A percentile compares a stretch with the other conserved stretches of the same genome.
Evolutionary conservation across 2,797 vertebrate species (phyloP).

Genomic region (Coccyzus lansbergi): DNA sequence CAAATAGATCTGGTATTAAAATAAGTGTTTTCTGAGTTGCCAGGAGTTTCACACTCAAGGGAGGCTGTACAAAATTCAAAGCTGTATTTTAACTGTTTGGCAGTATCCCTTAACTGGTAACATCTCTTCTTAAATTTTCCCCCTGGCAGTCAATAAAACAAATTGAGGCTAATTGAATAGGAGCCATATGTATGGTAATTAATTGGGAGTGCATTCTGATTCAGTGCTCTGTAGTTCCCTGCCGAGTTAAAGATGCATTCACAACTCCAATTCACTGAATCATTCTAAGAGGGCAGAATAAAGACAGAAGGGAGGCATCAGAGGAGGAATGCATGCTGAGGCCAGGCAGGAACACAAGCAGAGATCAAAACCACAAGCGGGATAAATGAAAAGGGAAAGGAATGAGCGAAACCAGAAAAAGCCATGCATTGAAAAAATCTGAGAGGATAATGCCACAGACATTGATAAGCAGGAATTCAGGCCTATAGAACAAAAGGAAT

Average conservation of each 20-base stretch:
- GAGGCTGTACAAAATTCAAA: conserved; percentile 15
- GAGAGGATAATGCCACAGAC: background rate
- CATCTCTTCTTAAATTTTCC: conserved; percentile 50
- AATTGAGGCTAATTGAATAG: conserved; percentile 64
- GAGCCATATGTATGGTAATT: conserved; percentile 63
- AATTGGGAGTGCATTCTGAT: conserved; percentile 55
- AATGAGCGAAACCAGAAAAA: background rate
- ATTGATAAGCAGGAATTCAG: background rate
- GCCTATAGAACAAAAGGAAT: background rate
- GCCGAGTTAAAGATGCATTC: conserved; percentile 36
- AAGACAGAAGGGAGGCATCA: conserved; percentile 45
- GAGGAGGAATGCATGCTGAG: conserved; percentile 27
- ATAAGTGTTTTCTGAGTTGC: background rate
- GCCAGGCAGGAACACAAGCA: conserved; percentile 13
- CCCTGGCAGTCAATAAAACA: conserved; percentile 54
- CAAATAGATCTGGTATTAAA: background rate
- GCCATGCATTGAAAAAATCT: background rate
- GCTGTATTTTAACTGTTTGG: conserved; percentile 13
- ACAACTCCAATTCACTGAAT: conserved; percentile 50
- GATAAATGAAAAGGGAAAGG: conserved; percentile 19
- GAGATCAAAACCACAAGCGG: conserved; percentile 4
- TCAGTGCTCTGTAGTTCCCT: conserved; percentile 40
- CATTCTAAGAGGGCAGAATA: conserved; percentile 27
- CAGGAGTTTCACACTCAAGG: background rate
- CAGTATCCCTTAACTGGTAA: conserved; percentile 36